Conservation (phyloP, 2,113 vertebrate species). For the Amblyopsis rosae region DNA sequence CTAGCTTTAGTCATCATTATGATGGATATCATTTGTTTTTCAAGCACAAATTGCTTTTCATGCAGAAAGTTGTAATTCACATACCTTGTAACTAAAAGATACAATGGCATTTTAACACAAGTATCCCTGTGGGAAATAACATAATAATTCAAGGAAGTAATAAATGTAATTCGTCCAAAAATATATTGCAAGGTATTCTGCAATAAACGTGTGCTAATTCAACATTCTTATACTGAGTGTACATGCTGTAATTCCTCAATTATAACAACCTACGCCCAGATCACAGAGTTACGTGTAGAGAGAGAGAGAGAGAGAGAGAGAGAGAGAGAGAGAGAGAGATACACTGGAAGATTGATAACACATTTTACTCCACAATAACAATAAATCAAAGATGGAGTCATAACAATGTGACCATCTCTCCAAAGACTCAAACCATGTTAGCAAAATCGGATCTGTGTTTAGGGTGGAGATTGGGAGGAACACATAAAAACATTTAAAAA, state of each 20-base stretch:
- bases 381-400: constrained; percentile 39
- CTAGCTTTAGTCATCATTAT: no score
- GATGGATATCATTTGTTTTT: no score
- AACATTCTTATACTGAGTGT: constrained; percentile 28
- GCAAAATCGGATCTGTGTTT: constrained; percentile 23
- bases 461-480: constrained; percentile 13
- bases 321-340: not conserved
- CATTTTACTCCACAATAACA: constrained; percentile 33
- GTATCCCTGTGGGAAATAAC: not conserved
- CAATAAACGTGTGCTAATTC: constrained; percentile 10
- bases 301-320: not conserved
- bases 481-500: constrained; percentile 15
- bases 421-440: constrained; percentile 34
- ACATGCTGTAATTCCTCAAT: constrained; percentile 37
- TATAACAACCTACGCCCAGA: constrained; percentile 39
- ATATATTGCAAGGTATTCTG: constrained; percentile 32
- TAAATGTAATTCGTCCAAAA: constrained; percentile 14
- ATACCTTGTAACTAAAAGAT: no score
- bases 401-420: constrained; percentile 8
- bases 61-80: no score
- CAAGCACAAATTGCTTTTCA: no score
- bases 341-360: constrained; percentile 14
- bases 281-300: constrained; percentile 13
- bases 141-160: not conserved
- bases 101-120: no score